phyloP scores from a whole-genome alignment of 2,888 invertebrate species.

The Ganaspis brasiliensis region DNA sequence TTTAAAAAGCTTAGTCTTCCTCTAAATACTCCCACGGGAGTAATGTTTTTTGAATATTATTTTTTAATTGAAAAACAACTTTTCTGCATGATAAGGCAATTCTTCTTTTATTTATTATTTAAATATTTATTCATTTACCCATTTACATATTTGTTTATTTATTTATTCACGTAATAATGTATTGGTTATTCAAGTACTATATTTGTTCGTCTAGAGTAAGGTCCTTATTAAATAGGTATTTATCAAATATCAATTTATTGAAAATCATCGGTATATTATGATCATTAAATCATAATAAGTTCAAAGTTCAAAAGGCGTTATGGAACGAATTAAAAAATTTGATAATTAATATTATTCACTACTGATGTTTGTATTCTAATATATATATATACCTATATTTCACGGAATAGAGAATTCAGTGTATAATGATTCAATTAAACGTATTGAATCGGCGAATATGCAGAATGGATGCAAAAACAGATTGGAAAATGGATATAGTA shows the following conservation, averaged over 20 bases:
- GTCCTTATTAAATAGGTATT: too few relatives aligned
- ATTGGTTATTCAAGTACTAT: too few relatives aligned
- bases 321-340: background rate
- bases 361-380: background rate
- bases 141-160: too few relatives aligned
- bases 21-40: background rate
- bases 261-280: background rate
- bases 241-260: conserved; percentile 1
- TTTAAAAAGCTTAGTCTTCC: background rate
- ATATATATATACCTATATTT: conserved; percentile 1
- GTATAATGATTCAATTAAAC: conserved; percentile 15
- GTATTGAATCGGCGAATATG: conserved; percentile 11
- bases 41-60: background rate
- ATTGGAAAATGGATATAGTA: conserved; percentile 4
- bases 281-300: background rate
- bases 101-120: too few relatives aligned
- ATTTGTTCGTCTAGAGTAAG: too few relatives aligned
- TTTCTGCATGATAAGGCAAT: background rate
- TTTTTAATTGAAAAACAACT: background rate
- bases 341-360: conserved; percentile 6
- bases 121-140: too few relatives aligned
- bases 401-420: conserved; percentile 1
- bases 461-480: conserved; percentile 16
- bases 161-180: too few relatives aligned
- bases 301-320: conserved; percentile 1